Evolutionary conservation across 2,113 vertebrate genomes (phyloP).

Genomic region (Diglossa brunneiventris): DNA sequence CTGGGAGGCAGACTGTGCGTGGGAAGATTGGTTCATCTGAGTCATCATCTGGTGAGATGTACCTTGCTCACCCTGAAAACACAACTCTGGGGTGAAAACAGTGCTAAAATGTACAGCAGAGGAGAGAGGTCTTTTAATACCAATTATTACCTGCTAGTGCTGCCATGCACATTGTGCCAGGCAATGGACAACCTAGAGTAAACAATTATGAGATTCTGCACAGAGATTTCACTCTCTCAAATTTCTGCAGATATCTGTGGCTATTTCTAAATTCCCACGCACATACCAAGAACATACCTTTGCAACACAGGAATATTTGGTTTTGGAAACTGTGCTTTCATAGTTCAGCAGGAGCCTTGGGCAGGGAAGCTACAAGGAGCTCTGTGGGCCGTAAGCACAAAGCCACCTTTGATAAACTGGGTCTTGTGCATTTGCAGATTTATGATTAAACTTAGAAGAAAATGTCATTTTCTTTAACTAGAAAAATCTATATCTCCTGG

Average conservation of each 20-base stretch:
- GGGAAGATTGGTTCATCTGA: constrained; percentile 11
- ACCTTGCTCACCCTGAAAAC: constrained; percentile 5
- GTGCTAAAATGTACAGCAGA: background rate
- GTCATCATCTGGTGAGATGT: background rate
- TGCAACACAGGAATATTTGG: constrained; percentile 63
- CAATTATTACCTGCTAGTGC: constrained; percentile 3
- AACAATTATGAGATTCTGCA: background rate
- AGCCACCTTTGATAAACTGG: constrained; percentile 48
- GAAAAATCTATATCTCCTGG: constrained; percentile 38
- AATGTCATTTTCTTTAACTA: constrained; percentile 21
- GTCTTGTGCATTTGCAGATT: constrained; percentile 10
- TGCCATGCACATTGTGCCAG: background rate
- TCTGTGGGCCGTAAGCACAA: constrained; percentile 1
- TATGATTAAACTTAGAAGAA: constrained; percentile 35
- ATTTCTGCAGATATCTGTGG: constrained; percentile 52
- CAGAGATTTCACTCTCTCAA: constrained; percentile 43
- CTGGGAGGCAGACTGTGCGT: background rate
- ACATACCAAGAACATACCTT: constrained; percentile 12
- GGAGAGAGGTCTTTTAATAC: background rate
- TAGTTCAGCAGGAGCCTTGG: background rate
- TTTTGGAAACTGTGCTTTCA: constrained; percentile 45
- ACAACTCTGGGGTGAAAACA: background rate
- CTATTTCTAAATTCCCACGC: constrained; percentile 27
- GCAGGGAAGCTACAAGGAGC: background rate
- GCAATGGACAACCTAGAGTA: constrained; percentile 27